Evolutionary conservation across 2,797 vertebrate genomes (phyloP).

Genomic region (Propithecus deckenii): DNA sequence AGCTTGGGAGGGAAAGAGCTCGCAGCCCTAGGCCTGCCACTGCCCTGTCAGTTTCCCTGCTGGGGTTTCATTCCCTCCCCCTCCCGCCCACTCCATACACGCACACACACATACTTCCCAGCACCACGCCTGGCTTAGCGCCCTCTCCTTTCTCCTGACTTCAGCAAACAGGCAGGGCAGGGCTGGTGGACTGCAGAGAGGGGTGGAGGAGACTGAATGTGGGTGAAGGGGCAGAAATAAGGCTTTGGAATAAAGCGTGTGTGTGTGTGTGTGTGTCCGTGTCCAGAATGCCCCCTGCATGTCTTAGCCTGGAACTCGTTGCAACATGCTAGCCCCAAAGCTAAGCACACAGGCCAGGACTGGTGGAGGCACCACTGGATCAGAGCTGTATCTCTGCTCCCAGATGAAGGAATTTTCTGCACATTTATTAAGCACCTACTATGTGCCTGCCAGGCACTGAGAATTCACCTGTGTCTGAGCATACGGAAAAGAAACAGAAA

Average conservation of each 20-base stretch:
- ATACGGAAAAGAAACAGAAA: slow-evolving; percentile 24
- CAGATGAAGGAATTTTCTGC: neutral
- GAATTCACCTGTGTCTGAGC: neutral
- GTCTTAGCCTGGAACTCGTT: slow-evolving; percentile 29
- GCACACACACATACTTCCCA: neutral
- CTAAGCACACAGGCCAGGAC: neutral
- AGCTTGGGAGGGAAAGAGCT: neutral
- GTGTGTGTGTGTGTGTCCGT: neutral
- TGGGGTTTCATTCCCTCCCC: neutral
- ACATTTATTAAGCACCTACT: slow-evolving; percentile 42
- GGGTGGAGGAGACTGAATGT: neutral
- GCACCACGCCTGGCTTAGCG: neutral
- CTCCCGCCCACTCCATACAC: neutral
- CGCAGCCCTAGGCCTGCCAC: neutral
- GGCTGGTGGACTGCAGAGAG: neutral
- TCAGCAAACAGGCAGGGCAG: neutral
- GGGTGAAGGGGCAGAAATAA: neutral
- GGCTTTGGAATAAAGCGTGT: slow-evolving; percentile 6
- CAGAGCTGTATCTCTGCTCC: neutral
- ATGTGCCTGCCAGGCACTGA: neutral
- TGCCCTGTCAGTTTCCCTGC: neutral
- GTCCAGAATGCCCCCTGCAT: neutral
- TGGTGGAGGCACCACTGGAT: neutral
- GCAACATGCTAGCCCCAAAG: neutral
- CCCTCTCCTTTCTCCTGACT: neutral